Evolutionary conservation across 2,888 invertebrate genomes (phyloP).

Genomic region (Crematogaster levior): DNA sequence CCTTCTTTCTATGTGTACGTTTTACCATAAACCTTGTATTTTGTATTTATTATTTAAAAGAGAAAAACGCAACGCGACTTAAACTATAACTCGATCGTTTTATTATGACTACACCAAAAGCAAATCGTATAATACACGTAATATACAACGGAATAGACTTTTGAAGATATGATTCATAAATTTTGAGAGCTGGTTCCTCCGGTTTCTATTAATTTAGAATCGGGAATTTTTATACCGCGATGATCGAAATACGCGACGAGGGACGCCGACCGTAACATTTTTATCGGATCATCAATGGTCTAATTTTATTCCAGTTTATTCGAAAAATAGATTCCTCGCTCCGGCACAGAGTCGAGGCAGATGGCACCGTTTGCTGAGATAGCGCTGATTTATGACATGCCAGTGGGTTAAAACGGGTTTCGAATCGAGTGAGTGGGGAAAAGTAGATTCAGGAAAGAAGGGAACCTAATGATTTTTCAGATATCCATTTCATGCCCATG

Average conservation of each 20-base stretch:
- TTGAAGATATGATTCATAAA: background rate
- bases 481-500: constrained; percentile 41
- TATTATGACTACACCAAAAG: background rate
- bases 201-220: background rate
- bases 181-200: background rate
- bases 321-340: constrained; percentile 65
- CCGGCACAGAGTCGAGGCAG: constrained; percentile 72
- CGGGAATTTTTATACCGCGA: constrained; percentile 2
- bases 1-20: background rate
- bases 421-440: constrained; percentile 57
- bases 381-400: constrained; percentile 82
- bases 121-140: background rate
- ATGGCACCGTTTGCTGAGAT: constrained; percentile 78
- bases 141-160: background rate
- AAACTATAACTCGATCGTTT: background rate
- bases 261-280: constrained; percentile 12
- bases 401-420: constrained; percentile 70
- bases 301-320: constrained; percentile 80
- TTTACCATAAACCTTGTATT: constrained; percentile 1
- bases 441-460: constrained; percentile 52
- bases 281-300: constrained; percentile 74
- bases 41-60: background rate
- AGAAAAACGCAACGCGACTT: background rate
- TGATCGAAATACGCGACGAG: constrained; percentile 15
- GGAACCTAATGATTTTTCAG: constrained; percentile 49